A percentile compares a stretch with the other conserved stretches of the same genome.
Conservation (phyloP, 1,140 invertebrate species). For the Augochlora pura region DNA sequence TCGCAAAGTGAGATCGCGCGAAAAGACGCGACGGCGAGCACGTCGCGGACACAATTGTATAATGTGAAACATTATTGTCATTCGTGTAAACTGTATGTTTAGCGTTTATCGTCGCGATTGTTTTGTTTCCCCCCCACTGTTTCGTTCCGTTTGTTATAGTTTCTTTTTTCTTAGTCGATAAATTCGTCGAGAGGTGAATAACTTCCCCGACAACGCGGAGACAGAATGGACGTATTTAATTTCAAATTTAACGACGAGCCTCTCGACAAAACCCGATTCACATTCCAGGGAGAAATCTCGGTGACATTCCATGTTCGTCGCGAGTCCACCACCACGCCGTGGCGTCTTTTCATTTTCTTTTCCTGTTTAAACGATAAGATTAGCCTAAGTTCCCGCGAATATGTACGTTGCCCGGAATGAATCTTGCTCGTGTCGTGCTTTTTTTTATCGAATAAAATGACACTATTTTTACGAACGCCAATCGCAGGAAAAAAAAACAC, state of each 20-base stretch:
- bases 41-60: neutral
- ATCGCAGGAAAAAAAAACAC: no score
- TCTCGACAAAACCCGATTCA: neutral
- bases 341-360: slow-evolving; percentile 28
- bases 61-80: neutral
- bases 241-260: neutral
- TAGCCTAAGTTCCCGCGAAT: slow-evolving; percentile 55
- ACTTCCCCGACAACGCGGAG: no score
- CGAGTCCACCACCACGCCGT: slow-evolving; percentile 17
- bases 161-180: no score
- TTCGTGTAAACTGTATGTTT: no score
- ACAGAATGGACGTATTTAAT: no score
- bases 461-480: neutral
- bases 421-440: slow-evolving; percentile 31
- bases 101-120: no score
- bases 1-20: slow-evolving; percentile 14
- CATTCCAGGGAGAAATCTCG: no score
- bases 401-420: slow-evolving; percentile 26
- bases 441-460: no score
- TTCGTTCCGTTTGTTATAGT: neutral
- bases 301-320: slow-evolving; percentile 11
- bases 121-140: neutral
- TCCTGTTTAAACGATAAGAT: slow-evolving; percentile 38
- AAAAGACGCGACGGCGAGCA: slow-evolving; percentile 5
- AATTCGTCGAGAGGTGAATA: no score